Conservation (phyloP, 2,888 invertebrate genomes). For the Nemoura dubitans region DNA sequence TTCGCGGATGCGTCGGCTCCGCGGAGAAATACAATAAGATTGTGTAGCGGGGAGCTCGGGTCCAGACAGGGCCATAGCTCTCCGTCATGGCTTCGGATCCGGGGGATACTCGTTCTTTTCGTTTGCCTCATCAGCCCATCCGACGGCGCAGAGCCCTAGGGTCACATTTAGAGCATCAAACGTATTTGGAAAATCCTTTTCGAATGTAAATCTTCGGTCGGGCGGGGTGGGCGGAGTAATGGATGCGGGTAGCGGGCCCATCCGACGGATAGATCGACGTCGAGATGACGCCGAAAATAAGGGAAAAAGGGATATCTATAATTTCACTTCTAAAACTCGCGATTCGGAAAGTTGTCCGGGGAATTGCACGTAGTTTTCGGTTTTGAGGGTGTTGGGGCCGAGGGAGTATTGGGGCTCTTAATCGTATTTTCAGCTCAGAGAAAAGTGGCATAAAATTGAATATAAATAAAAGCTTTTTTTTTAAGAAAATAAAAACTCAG, state of each 20-base stretch:
- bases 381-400: neutral
- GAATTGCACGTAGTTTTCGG: slow-evolving; percentile 3
- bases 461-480: neutral
- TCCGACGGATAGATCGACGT: slow-evolving; percentile 1
- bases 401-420: neutral
- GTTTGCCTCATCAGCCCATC: slow-evolving; percentile 44
- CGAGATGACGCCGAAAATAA: slow-evolving; percentile 23
- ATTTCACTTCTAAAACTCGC: slow-evolving; percentile 29
- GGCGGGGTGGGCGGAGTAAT: slow-evolving; percentile 46
- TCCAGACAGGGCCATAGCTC: slow-evolving; percentile 21
- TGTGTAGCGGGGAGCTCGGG: neutral
- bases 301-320: slow-evolving; percentile 35
- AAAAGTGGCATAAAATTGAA: slow-evolving; percentile 12
- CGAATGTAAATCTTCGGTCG: slow-evolving; percentile 49
- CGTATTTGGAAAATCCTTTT: slow-evolving; percentile 50
- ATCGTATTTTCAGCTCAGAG: neutral
- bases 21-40: slow-evolving; percentile 31
- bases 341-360: slow-evolving; percentile 1
- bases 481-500: neutral
- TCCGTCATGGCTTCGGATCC: slow-evolving; percentile 17
- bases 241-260: slow-evolving; percentile 47
- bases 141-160: slow-evolving; percentile 43
- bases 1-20: slow-evolving; percentile 21
- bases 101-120: slow-evolving; percentile 31
- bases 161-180: slow-evolving; percentile 50